Base-by-base conservation (phyloP, 2,797 vertebrate genomes). In the Galago senegalensis region DNA sequence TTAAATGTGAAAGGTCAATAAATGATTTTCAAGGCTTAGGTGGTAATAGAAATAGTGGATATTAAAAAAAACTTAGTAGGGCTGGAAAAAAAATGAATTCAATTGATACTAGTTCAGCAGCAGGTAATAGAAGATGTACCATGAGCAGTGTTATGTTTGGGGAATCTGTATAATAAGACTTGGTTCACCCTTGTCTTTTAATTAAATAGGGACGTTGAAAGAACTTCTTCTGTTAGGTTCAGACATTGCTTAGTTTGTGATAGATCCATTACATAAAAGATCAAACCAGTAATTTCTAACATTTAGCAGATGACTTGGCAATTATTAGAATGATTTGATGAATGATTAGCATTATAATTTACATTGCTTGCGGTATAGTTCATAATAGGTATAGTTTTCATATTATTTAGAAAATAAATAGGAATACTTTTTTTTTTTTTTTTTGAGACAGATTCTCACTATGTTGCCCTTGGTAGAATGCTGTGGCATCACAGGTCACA, bases 341-440 rank as follows among this genome's bases (percentile, higher is more conserved):
- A 87, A 27, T 61, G 46, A 49, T 60, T 89, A 46, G 11, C 76
- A 7, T 20, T 72, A 20, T 87, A 8, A 63, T 23, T 91, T 85
- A n/a, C 12, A 43, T 76, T 7, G 76, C n/a, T 73, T 67, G 37
- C 4, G 58, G 40, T 73, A 37, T 2, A 58, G 53, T 76, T 95
- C 69, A 89, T 27, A 81, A n/a, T 76, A 11, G 75, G 29, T 67
- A 2, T 90, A 58, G 49, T 40, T 40, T 79, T 87, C 14, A 60
- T 92, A 23, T 61, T 94, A 69, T 72, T 90, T 87, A 94, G 81
- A 76, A 43, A 93, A 80, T 49, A 76, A 76, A 65, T 93, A 72
- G 73, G 40, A 93, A 40, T 72, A 40, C 56, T 49, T 46, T 46
- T 49, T 14, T 49, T 49, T 49, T 3, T 14, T 49, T 49, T 14